Base-by-base conservation (phyloP, 1,140 invertebrate genomes). In the Drosophila orosa region DNA sequence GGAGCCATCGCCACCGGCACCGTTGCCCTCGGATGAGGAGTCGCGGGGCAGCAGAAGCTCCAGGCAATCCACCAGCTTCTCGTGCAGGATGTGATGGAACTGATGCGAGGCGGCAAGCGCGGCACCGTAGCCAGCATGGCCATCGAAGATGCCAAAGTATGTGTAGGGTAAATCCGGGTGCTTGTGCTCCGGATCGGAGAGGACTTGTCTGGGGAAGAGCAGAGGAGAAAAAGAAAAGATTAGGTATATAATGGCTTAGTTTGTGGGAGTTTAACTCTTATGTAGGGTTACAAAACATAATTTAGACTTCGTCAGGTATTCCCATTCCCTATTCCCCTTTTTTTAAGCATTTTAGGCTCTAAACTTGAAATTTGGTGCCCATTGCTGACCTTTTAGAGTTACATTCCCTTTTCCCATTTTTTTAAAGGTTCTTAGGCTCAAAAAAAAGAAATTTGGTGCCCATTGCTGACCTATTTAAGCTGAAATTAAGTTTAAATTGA, bases 121-220 rank as follows among this genome's bases (percentile, higher is more conserved):
- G 40, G 96, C 96, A 65, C 96, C 96, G 90, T 95, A 94, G 10
- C 97, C 97, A 52, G 96, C 97, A 93, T 98, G 97, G 3, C 97
- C 97, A 93, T 97, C 97, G 93, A 97, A 98, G 78, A 98, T 94
- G 35, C 94, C 96, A 93, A 97, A 98, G 92, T 97, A 96, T 22
- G 95, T 93, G 79, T 96, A 96, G 4, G 92, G 92, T 24, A 93
- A 90, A 52, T 92, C 91, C 65, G 92, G 92, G 68, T 92, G 86
- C 44, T 90, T 85, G 72, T 90, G 91, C 47, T 89, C 81, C 40
- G 89, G 90, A 77, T 92, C 92, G 48, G 87, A 92, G 19, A 93
- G 79, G 4, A 93, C 83, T 73, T 92, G 92, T 74, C 91, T 92
- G 68, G 29, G 33, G 12, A 13, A 22, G 25, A 13, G 15, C 47